Percentiles rank a stretch among this genome's conserved stretches.
phyloP scores from a whole-genome alignment of 1,140 invertebrate genomes.

The Portunus trituberculatus region DNA sequence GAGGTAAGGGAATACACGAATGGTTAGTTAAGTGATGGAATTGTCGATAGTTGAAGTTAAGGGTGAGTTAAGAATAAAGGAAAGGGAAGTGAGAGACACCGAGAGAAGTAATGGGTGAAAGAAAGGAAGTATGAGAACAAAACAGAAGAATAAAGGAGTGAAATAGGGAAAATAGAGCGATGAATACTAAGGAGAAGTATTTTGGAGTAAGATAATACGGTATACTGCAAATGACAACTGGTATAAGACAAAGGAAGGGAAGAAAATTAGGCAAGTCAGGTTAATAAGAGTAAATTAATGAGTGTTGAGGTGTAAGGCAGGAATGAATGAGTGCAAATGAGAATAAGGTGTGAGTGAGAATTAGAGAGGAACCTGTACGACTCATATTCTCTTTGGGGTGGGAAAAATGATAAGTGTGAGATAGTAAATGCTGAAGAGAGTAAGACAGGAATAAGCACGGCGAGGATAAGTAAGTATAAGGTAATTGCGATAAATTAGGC shows the following conservation, averaged over 20 bases:
- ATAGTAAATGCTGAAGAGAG: too few species aligned
- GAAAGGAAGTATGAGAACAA: not conserved
- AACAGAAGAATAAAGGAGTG: not conserved
- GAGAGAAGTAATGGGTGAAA: not conserved
- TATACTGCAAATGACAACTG: not conserved
- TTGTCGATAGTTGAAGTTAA: too few species aligned
- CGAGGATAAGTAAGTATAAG: too few species aligned
- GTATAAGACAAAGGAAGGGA: not conserved
- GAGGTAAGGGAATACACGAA: too few species aligned
- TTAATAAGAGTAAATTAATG: not conserved
- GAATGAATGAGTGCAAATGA: not conserved
- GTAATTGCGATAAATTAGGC: too few species aligned
- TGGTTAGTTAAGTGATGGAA: too few species aligned
- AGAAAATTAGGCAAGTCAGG: not conserved
- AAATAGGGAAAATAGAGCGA: not conserved
- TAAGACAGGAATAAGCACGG: too few species aligned
- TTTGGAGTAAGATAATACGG: not conserved
- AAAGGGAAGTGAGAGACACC: not conserved
- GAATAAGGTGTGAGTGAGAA: not conserved
- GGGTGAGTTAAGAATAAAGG: not conserved
- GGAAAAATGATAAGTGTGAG: not conserved
- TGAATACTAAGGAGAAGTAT: not conserved
- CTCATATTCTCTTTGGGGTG: too few species aligned
- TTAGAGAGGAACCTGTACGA: too few species aligned
- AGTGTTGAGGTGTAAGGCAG: not conserved